Percentiles rank a stretch among this genome's conserved stretches.
phyloP scores from a whole-genome alignment of 2,797 vertebrate species.

The Sebastes iracundus region DNA sequence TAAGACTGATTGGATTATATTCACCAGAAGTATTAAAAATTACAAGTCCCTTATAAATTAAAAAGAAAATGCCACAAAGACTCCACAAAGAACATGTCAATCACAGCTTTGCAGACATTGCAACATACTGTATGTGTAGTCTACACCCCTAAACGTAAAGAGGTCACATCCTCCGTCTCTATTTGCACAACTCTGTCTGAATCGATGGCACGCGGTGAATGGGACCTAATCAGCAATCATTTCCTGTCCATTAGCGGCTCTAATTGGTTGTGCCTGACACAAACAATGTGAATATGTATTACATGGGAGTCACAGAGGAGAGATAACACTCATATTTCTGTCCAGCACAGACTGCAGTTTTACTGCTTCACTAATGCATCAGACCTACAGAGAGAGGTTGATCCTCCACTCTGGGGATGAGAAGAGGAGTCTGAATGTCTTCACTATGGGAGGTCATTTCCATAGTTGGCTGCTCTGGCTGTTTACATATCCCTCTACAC shows the following conservation, averaged over 20 bases:
- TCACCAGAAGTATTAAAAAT: no score
- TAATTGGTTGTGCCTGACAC: slow-evolving; percentile 17
- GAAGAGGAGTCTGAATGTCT: slow-evolving; percentile 14
- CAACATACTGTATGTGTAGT: background rate
- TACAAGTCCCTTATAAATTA: no score
- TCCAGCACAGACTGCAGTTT: background rate
- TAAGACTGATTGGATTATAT: no score
- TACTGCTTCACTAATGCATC: background rate
- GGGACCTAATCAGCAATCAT: slow-evolving; percentile 9
- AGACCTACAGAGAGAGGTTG: background rate
- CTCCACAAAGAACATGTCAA: background rate
- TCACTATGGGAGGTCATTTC: slow-evolving; percentile 22
- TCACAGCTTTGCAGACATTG: background rate
- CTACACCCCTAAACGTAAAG: background rate
- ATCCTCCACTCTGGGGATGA: background rate
- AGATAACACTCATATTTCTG: background rate
- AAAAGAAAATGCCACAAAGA: no score
- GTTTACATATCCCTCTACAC: slow-evolving; percentile 29
- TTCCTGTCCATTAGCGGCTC: slow-evolving; percentile 42
- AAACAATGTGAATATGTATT: background rate
- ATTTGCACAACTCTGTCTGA: background rate
- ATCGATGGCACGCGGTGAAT: background rate
- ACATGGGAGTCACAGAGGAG: background rate
- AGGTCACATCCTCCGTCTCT: background rate
- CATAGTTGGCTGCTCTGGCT: slow-evolving; percentile 7